A percentile compares a stretch with the other conserved stretches of the same genome.
Conservation (phyloP, 2,797 vertebrate species). For the Artibeus lituratus region DNA sequence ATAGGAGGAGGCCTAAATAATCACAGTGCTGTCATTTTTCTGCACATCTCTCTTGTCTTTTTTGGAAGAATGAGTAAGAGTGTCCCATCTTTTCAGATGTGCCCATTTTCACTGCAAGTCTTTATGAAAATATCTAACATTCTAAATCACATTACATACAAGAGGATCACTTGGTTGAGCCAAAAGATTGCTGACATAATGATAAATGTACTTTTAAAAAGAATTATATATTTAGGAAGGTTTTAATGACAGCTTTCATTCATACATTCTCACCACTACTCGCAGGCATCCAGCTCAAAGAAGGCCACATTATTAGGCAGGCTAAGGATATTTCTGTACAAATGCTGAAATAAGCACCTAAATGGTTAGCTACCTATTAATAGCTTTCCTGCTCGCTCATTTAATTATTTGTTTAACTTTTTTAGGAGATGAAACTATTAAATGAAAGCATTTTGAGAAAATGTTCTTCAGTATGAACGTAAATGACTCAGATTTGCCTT, state of each 20-base stretch:
- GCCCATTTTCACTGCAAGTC: not conserved
- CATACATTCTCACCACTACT: not conserved
- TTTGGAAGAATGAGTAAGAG: not conserved
- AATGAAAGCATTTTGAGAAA: constrained; percentile 34
- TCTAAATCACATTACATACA: not conserved
- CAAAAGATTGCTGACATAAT: not conserved
- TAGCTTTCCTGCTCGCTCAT: not conserved
- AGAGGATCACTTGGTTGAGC: not conserved
- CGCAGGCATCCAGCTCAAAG: not conserved
- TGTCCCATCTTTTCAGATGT: not conserved
- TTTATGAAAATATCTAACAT: not conserved
- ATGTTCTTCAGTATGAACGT: not conserved
- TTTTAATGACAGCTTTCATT: not conserved
- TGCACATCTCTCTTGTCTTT: not conserved
- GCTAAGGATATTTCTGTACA: not conserved
- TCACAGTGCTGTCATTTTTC: not conserved
- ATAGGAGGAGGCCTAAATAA: not conserved
- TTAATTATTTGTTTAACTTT: constrained; percentile 28
- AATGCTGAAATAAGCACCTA: not conserved
- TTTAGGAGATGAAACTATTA: constrained; percentile 26
- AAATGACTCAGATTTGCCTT: not conserved
- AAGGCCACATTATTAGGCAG: not conserved
- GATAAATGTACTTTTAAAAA: not conserved
- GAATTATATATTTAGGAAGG: not conserved
- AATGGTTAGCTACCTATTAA: not conserved